Conservation (phyloP, 2,888 invertebrate species). For the Lacanobia oleracea region DNA sequence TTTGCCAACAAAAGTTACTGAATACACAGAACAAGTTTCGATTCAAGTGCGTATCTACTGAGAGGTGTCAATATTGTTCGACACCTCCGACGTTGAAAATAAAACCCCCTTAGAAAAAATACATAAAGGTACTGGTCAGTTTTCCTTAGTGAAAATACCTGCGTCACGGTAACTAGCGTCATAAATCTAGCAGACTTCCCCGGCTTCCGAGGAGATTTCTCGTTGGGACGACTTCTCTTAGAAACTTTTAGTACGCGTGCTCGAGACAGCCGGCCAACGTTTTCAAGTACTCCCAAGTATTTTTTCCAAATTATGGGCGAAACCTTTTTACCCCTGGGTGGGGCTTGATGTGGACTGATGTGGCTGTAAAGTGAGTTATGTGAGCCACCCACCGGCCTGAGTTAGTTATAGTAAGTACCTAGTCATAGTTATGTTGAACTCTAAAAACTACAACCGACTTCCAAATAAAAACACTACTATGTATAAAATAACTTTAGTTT, state of each 20-base stretch:
- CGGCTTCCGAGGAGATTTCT: slow-evolving; percentile 86
- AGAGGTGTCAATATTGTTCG: slow-evolving; percentile 49
- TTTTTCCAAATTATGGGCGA: slow-evolving; percentile 77
- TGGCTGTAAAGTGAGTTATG: slow-evolving; percentile 29
- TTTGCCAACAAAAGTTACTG: slow-evolving; percentile 27
- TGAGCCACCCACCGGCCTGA: slow-evolving; percentile 20
- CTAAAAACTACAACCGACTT: too few relatives aligned
- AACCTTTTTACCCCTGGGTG: slow-evolving; percentile 61
- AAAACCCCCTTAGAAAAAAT: slow-evolving; percentile 60
- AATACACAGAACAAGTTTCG: slow-evolving; percentile 34
- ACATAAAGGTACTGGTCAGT: slow-evolving; percentile 80
- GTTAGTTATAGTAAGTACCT: background rate
- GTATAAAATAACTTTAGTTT: too few relatives aligned
- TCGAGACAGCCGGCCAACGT: slow-evolving; percentile 79
- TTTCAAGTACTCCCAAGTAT: slow-evolving; percentile 77
- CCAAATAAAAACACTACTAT: too few relatives aligned
- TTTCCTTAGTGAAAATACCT: slow-evolving; percentile 82
- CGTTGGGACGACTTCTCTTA: slow-evolving; percentile 77
- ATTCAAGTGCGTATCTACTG: slow-evolving; percentile 31
- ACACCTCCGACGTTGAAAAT: slow-evolving; percentile 26
- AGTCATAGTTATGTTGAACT: background rate
- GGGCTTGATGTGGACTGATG: slow-evolving; percentile 41
- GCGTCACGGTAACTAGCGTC: slow-evolving; percentile 84
- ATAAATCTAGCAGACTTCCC: slow-evolving; percentile 80
- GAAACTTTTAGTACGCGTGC: slow-evolving; percentile 83